A percentile compares a stretch with the other conserved stretches of the same genome.
phyloP scores from a whole-genome alignment of 2,888 invertebrate genomes.

The Conops quadrifasciatus region DNA sequence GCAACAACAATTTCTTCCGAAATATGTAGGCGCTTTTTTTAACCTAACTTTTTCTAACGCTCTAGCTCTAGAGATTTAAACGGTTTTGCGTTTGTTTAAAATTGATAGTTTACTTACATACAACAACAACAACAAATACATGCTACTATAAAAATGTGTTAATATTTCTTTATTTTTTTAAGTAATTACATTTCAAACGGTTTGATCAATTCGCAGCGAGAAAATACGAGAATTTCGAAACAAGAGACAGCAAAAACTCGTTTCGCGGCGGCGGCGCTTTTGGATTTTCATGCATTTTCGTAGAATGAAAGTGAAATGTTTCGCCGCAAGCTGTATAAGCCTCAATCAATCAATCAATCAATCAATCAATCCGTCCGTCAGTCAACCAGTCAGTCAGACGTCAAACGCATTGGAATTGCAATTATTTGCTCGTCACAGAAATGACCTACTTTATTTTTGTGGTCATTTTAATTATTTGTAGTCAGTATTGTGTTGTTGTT shows the following conservation, averaged over 20 bases:
- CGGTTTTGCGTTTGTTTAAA: background rate
- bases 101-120: background rate
- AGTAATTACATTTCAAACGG: too few relatives aligned
- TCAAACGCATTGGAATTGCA: conserved; percentile 34
- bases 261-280: background rate
- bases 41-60: too few relatives aligned
- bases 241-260: background rate
- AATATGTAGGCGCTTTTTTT: too few relatives aligned
- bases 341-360: background rate
- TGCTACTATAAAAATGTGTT: too few relatives aligned
- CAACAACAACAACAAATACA: background rate
- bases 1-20: too few relatives aligned
- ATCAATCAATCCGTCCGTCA: conserved; percentile 44
- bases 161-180: too few relatives aligned
- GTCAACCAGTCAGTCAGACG: conserved; percentile 47
- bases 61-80: too few relatives aligned
- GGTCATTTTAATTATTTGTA: background rate
- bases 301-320: conserved; percentile 55
- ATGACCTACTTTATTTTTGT: conserved; percentile 21
- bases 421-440: conserved; percentile 31
- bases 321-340: background rate
- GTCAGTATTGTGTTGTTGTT: background rate
- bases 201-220: too few relatives aligned
- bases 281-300: conserved; percentile 9
- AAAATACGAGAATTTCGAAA: too few relatives aligned